Evolutionary conservation across 2,113 vertebrate genomes (phyloP).

Genomic region (Tachycineta bicolor): DNA sequence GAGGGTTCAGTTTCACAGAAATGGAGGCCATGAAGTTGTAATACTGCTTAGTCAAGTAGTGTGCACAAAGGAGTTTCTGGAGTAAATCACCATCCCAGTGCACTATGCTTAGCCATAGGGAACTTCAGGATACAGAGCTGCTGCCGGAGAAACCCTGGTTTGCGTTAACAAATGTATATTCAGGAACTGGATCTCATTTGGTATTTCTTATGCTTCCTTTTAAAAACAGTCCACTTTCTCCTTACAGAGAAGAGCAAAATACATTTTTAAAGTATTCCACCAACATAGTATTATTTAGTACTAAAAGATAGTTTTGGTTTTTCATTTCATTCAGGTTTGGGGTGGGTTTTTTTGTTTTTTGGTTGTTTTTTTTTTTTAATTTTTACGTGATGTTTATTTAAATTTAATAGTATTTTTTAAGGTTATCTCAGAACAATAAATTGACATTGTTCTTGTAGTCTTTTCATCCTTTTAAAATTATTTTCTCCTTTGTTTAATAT

Average conservation of each 20-base stretch:
- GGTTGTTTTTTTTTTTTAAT: not conserved
- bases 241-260: not conserved
- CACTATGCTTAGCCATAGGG: not conserved
- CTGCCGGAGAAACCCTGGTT: not conserved
- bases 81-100: not conserved
- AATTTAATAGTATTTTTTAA: not conserved
- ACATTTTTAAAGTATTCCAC: not conserved
- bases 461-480: not conserved
- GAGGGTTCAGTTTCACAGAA: not conserved
- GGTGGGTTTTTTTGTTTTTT: no score
- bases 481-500: not conserved
- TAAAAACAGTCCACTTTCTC: not conserved
- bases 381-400: not conserved
- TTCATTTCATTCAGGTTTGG: accelerated
- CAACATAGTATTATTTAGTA: not conserved
- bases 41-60: not conserved
- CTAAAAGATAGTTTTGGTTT: not conserved
- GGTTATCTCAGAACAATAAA: not conserved
- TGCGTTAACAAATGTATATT: not conserved
- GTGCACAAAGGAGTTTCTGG: not conserved
- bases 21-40: not conserved
- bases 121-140: not conserved
- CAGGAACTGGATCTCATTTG: not conserved
- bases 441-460: not conserved
- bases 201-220: not conserved